Evolutionary conservation across 2,888 invertebrate genomes (phyloP).

Genomic region (Drosophila falleni): DNA sequence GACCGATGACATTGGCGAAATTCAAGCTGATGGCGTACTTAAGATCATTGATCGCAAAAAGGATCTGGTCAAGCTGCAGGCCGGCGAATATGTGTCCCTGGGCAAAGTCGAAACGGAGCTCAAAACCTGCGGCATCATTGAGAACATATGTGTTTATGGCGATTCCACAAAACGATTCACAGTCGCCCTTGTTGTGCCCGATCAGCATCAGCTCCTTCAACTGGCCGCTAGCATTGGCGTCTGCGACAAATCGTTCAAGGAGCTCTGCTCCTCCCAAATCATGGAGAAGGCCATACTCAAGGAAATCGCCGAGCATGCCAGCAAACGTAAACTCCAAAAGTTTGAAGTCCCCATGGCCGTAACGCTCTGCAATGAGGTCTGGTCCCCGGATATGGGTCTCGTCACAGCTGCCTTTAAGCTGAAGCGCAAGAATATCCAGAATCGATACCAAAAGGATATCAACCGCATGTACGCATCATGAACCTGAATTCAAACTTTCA

Average conservation of each 20-base stretch:
- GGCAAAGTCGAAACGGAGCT: slow-evolving; percentile 98
- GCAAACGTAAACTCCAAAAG: slow-evolving; percentile 95
- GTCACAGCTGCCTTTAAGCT: slow-evolving; percentile 99
- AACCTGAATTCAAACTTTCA: slow-evolving; percentile 80
- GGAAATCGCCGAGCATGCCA: slow-evolving; percentile 93
- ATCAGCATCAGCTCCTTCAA: slow-evolving; percentile 86
- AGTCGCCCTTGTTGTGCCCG: slow-evolving; percentile 96
- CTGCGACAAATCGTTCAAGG: slow-evolving; percentile 87
- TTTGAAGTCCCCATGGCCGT: slow-evolving; percentile 97
- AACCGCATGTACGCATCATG: slow-evolving; percentile 97
- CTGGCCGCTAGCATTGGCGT: slow-evolving; percentile 90
- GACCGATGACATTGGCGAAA: slow-evolving; percentile 98
- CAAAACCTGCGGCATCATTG: slow-evolving; percentile 96
- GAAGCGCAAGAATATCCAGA: slow-evolving; percentile 98
- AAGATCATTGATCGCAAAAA: slow-evolving; percentile 99
- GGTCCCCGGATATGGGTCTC: slow-evolving; percentile 99
- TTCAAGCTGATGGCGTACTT: slow-evolving; percentile 96
- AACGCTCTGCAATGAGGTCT: slow-evolving; percentile 95
- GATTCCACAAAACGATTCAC: slow-evolving; percentile 94
- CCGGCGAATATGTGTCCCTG: slow-evolving; percentile 98
- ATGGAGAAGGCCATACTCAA: slow-evolving; percentile 94
- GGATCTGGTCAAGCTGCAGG: slow-evolving; percentile 98
- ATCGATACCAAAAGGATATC: slow-evolving; percentile 96
- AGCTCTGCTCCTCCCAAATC: slow-evolving; percentile 90
- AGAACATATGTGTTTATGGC: slow-evolving; percentile 99